Base-by-base conservation (phyloP, 92 coral and sea anemone species). In the Epizoanthus rinbou region DNA sequence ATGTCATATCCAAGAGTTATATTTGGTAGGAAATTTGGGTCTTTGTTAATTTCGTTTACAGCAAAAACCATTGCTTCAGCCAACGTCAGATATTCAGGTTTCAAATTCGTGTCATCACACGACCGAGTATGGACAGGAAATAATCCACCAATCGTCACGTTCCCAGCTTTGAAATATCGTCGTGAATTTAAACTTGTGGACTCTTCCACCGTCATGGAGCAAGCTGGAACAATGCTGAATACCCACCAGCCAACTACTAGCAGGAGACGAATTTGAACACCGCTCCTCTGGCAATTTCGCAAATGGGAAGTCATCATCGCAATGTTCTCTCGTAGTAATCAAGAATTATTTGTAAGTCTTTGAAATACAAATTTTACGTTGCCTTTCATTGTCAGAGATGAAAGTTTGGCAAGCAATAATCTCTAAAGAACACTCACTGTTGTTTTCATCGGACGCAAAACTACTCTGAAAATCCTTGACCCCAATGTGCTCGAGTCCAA, bases 1-100 rank as follows among this genome's bases (percentile, higher is more conserved):
- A 94, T 91, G 54, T 93, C 97, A 47, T 84, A 92, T 0, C 98
- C 98, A 2, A 95, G 88, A 3, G 89, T 91, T 28, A 93, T 72
- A 41, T 95, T 95, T 13, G 95, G 91, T 31, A 95, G 76, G n/a
- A 95, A 57, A 13, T 83, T 23, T 3, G 87, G 59, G 76, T 90
- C 80, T 39, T 86, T 85, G 85, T 95, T 95, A 59, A 95, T 87
- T 47, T 80, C 83, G 17, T 93, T 87, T 8, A 95, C 57, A n/a
- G 98, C 94, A 71, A 91, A 95, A 8, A 94, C 92, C 94, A 95
- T 88, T 0, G 98, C 98, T 90, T 97, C 97, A 3, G 92, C 91
- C 68, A 94, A 67, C 17, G 92, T 89, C 78, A 97, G 87, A 79
- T 87, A 87, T 45, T 92, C 79, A 17, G 93, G 73, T 25, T 85